Conservation (phyloP, 1,140 invertebrate genomes). For the Bombus vancouverensis region DNA sequence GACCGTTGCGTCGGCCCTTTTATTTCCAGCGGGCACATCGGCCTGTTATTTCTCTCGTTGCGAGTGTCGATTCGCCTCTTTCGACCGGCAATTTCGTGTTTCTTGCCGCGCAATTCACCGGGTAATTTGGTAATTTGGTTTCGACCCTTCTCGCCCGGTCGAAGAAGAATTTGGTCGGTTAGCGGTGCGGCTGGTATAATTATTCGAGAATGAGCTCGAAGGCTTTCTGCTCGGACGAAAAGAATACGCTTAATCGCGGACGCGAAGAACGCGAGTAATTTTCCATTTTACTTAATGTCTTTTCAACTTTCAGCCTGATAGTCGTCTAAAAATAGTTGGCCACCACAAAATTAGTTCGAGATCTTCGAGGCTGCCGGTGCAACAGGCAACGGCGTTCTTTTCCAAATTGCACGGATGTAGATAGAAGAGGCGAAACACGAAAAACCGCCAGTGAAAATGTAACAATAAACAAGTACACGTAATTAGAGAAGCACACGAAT, state of each 20-base stretch:
- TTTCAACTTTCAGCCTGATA: background rate
- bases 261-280: constrained; percentile 25
- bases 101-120: constrained; percentile 7
- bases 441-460: background rate
- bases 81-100: constrained; percentile 19
- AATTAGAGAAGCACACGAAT: constrained; percentile 32
- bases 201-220: constrained; percentile 8
- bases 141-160: background rate
- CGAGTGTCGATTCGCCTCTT: constrained; percentile 16
- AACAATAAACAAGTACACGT: background rate
- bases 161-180: constrained; percentile 8
- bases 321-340: background rate
- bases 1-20: constrained; percentile 27
- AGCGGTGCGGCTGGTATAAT: background rate
- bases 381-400: background rate
- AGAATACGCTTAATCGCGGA: background rate
- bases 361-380: background rate
- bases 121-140: constrained; percentile 40
- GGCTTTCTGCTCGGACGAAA: background rate
- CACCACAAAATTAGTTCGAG: constrained; percentile 13
- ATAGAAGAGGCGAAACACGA: background rate
- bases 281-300: constrained; percentile 30
- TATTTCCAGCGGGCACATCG: constrained; percentile 8
- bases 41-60: constrained; percentile 33
- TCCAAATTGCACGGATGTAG: background rate